Evolutionary conservation across 1,140 invertebrate species (phyloP), one percentile per base, ranked within the genome.

Genomic region (Drosophila subpulchrella): DNA sequence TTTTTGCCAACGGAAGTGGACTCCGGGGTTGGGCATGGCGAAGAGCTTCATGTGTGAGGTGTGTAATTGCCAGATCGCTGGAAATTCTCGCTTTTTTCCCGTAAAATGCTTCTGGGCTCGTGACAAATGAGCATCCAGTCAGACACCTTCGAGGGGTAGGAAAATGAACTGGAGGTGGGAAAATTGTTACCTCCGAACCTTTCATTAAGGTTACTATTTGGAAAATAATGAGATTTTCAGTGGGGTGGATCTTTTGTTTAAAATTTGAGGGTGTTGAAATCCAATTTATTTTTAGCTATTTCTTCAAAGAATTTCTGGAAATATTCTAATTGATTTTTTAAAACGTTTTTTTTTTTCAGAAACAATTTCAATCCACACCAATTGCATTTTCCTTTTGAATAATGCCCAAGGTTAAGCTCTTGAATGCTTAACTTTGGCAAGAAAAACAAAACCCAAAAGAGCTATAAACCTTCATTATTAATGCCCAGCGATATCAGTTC

Each of bases 11-110:
- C 60, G 65, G 60, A 65, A 53, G 38, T 30, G 58, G 10, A 36
- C 12, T 24, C 7, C 7, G 39, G 34, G 51, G 36, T 1, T 5
- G 3, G 27, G 27, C 1, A 17, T 15, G 44, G 34, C 17, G 39
- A 36, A 6, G 46, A 42, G 15, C 10, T 15, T 39, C 8, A 41
- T 56, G 63, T 71, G 51, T 65, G 62, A 79, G 79, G 75, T 79
- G 70, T 75, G 67, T 78, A 88, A 88, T 85, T 85, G 81, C 78
- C 74, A 70, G 77, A 81, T 81, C 78, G 75, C 58, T 79, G 48
- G 38, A 78, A 78, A 32, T 65, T 44, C 24, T 70, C 20, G 3
- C 3, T 57, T 78, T 84, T 77, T 78, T 54, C 24, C 36, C 38
- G 44, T 36, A 82, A 70, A 75, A 72, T 61, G 62, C 53, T 74